phyloP scores from a whole-genome alignment of 2,113 vertebrate genomes.

The Phylloscopus trochilus region DNA sequence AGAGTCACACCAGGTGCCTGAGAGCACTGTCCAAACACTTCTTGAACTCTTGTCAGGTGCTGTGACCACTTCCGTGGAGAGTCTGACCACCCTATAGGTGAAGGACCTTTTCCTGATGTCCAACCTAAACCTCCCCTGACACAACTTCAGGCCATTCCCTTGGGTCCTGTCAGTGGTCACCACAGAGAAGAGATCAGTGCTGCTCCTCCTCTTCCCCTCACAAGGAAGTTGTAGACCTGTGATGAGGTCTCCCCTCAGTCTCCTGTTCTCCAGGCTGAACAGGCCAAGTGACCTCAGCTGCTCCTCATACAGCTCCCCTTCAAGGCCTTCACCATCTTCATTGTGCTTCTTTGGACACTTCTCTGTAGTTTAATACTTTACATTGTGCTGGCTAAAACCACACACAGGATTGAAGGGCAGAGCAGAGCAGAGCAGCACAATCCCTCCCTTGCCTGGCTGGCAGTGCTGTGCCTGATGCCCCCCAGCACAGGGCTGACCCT shows the following conservation, averaged over 20 bases:
- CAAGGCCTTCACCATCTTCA: background rate
- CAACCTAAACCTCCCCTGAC: background rate
- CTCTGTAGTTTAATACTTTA: background rate
- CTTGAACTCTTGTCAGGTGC: background rate
- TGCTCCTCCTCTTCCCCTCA: background rate
- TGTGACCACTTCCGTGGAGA: background rate
- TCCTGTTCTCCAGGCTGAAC: background rate
- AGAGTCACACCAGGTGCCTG: background rate
- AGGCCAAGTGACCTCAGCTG: background rate
- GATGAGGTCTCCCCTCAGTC: background rate
- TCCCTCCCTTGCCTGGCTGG: rapidly evolving
- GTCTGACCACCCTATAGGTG: background rate
- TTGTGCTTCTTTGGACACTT: background rate
- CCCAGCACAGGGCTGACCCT: background rate
- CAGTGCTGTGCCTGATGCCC: background rate
- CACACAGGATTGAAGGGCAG: rapidly evolving
- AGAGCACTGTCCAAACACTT: background rate
- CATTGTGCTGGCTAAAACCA: background rate
- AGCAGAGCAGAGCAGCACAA: background rate
- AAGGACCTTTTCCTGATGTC: background rate
- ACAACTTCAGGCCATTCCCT: background rate
- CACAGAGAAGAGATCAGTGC: background rate
- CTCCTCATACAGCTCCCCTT: background rate
- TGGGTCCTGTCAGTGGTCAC: background rate
- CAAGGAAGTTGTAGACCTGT: background rate